Evolutionary conservation across 2,797 vertebrate species (phyloP).

Genomic region (Pelochelys cantorii): DNA sequence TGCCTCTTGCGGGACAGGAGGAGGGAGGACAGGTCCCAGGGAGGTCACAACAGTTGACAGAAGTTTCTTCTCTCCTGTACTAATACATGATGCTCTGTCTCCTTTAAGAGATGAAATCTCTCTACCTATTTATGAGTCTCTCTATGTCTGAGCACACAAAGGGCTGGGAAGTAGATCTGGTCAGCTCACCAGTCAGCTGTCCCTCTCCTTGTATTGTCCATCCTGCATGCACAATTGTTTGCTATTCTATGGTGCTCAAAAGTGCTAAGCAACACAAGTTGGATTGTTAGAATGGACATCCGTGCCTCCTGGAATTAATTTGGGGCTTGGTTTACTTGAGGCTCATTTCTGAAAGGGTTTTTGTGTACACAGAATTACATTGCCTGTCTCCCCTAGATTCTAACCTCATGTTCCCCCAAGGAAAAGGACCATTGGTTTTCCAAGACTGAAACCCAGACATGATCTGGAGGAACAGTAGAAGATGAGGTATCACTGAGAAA

Average conservation of each 20-base stretch:
- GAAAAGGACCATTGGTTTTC: not conserved
- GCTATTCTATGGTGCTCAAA: rapidly evolving
- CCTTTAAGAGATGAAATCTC: not conserved
- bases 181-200: not conserved
- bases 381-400: not conserved
- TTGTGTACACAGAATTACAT: not conserved
- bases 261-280: not conserved
- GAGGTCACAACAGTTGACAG: not conserved
- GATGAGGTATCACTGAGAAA: no score
- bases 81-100: not conserved
- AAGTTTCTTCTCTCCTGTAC: not conserved
- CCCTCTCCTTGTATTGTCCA: not conserved
- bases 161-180: not conserved
- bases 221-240: not conserved
- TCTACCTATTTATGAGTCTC: not conserved
- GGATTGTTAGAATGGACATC: rapidly evolving
- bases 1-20: not conserved
- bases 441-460: not conserved
- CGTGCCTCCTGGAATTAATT: not conserved
- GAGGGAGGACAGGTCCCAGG: not conserved
- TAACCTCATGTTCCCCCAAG: rapidly evolving
- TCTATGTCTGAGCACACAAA: not conserved
- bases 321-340: not conserved
- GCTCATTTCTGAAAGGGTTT: not conserved
- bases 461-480: no score